Evolutionary conservation across 2,113 vertebrate species (phyloP).

Genomic region (Urocolius indicus): DNA sequence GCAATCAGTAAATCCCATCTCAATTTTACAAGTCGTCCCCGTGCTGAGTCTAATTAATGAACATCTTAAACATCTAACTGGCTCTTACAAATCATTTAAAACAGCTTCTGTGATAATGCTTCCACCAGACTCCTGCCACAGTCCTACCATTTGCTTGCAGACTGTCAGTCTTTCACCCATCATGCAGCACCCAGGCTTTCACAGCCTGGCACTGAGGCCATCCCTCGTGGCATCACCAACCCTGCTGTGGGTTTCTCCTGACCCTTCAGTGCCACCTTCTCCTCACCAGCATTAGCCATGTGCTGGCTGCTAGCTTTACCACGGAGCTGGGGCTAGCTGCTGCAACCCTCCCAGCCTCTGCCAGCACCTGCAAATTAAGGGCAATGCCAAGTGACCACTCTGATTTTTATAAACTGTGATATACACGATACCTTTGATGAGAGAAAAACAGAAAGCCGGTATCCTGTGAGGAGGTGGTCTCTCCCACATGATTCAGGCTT

Average conservation of each 20-base stretch:
- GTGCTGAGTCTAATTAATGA: conserved; percentile 13
- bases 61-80: background rate
- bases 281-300: accelerated
- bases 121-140: background rate
- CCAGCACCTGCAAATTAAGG: background rate
- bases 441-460: background rate
- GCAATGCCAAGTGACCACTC: background rate
- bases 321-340: background rate
- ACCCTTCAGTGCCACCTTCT: accelerated
- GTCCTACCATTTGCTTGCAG: background rate
- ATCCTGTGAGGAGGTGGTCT: background rate
- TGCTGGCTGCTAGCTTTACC: accelerated
- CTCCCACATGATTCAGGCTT: background rate
- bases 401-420: background rate
- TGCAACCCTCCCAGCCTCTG: background rate
- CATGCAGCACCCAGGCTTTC: background rate
- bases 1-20: conserved; percentile 2
- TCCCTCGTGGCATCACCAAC: accelerated
- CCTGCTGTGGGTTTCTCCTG: accelerated
- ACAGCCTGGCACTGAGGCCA: accelerated
- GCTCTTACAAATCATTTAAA: conserved; percentile 39
- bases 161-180: background rate
- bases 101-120: background rate
- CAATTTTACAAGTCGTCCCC: conserved; percentile 32
- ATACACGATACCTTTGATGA: background rate